Evolutionary conservation across 2,113 vertebrate genomes (phyloP).

Genomic region (Chascanopsetta lugubris): DNA sequence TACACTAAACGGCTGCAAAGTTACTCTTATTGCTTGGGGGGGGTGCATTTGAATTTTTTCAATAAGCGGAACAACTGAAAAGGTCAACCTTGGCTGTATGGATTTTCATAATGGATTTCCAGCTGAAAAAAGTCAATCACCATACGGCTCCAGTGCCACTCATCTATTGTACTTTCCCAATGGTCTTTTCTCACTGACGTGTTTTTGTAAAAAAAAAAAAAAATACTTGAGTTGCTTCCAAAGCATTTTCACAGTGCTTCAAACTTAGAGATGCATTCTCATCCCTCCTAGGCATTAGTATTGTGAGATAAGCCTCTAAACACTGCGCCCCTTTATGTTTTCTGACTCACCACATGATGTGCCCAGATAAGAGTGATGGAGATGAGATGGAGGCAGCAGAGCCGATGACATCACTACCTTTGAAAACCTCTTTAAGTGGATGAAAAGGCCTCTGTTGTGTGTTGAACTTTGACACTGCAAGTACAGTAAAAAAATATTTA

Average conservation of each 20-base stretch:
- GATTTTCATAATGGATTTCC: conserved; percentile 70
- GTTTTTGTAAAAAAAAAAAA: background rate
- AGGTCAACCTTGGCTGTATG: conserved; percentile 63
- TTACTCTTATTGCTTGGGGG: conserved; percentile 52
- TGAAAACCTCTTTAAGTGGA: no score
- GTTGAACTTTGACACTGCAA: background rate
- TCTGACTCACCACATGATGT: conserved; percentile 5
- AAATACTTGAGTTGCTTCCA: background rate
- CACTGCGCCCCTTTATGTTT: conserved; percentile 1
- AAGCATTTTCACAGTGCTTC: background rate
- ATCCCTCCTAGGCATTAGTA: background rate
- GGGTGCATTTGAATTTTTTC: conserved; percentile 43
- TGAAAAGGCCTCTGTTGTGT: background rate
- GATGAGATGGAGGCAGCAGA: background rate
- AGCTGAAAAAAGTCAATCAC: conserved; percentile 43
- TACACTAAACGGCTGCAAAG: conserved; percentile 47
- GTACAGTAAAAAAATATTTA: background rate
- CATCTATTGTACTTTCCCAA: background rate
- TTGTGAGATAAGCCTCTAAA: background rate
- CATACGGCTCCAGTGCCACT: conserved; percentile 19
- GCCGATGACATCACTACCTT: background rate
- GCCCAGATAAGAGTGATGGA: conserved; percentile 5
- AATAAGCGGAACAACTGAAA: conserved; percentile 43
- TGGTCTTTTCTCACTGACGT: background rate
- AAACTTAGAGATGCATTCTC: background rate